phyloP scores from a whole-genome alignment of 2,113 vertebrate species.

The Ranitomeya variabilis region DNA sequence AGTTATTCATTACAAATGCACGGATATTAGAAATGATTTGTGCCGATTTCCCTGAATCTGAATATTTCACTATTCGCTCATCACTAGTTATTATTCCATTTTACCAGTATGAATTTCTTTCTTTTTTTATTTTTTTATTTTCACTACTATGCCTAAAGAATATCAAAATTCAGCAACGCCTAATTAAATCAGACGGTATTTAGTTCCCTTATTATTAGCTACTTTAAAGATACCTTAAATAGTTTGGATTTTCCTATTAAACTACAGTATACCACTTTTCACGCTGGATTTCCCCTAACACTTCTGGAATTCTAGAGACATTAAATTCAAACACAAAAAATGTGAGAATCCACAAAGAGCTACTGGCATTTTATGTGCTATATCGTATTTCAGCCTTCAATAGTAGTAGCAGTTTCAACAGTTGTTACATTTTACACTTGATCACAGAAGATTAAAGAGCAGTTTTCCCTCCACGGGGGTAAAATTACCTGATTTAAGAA shows the following conservation, averaged over 20 bases:
- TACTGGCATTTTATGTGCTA: constrained; percentile 56
- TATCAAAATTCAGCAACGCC: not conserved
- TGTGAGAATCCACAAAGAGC: constrained; percentile 49
- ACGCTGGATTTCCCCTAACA: constrained; percentile 65
- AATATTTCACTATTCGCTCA: no score
- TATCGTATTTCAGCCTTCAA: constrained; percentile 46
- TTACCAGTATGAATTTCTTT: not conserved
- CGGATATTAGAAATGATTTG: no score
- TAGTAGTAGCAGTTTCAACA: constrained; percentile 17
- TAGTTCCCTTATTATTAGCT: not conserved
- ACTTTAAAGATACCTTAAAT: constrained; percentile 17
- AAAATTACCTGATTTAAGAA: constrained; percentile 1
- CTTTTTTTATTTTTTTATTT: not conserved
- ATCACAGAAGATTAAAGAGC: constrained; percentile 34
- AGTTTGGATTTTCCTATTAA: constrained; percentile 6
- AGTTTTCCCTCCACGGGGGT: not conserved
- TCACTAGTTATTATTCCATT: not conserved
- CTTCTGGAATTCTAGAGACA: constrained; percentile 53
- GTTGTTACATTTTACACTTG: constrained; percentile 47
- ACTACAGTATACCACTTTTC: constrained; percentile 22
- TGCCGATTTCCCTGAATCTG: no score
- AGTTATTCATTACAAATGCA: no score
- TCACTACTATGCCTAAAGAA: not conserved
- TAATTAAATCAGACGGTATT: not conserved
- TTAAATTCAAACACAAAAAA: constrained; percentile 58